Base-by-base conservation (phyloP, 2,113 vertebrate genomes). In the Mustelus asterias region DNA sequence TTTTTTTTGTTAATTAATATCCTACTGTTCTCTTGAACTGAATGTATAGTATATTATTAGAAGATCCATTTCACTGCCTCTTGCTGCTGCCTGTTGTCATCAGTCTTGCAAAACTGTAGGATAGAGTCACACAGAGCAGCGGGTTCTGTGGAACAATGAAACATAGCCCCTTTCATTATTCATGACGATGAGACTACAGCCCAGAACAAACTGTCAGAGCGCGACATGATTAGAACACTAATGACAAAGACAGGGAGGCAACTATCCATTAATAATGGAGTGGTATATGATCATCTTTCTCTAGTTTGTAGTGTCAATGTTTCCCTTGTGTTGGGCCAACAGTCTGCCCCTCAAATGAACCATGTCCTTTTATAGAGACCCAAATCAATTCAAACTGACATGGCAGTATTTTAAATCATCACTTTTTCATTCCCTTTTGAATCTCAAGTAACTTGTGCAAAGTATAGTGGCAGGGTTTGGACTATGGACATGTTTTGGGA, bases 311-410 rank as follows among this genome's bases (percentile, higher is more conserved):
- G 44, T 95, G 67, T 72, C 94, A 95, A 76, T 95, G 69, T 95
- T 95, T 95, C 94, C 94, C 94, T 95, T 95, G 69, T 95, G 94
- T 95, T 95, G 94, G 94, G 94, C 44, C 94, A 95, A 95, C 94
- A 95, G 70, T 72, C 94, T 95, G 94, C 26, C 69, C 69, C 69
- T 95, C 94, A 95, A 76, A 41, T 95, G 67, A 95, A 48, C 69
- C 44, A 48, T 95, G 94, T 70, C 41, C 41, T 72, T 70, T 72
- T 54, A 18, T 29, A 48, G 37, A 70, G 41, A 94, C 37, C 92
- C 37, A 54, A 72, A 70, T 72, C 65, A 54, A 26, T 29, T 41
- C 48, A 44, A 72, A 72, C 41, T 54, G 44, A 41, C 37, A 70
- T 54, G 11, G 70, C 1, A 72, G 41, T 48, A 48, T 54, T 95